These are phyloP conservation scores for Drosophila sucinea DNA, from an alignment of 1,140 invertebrate species.

Conservation along the genomic window DNA sequence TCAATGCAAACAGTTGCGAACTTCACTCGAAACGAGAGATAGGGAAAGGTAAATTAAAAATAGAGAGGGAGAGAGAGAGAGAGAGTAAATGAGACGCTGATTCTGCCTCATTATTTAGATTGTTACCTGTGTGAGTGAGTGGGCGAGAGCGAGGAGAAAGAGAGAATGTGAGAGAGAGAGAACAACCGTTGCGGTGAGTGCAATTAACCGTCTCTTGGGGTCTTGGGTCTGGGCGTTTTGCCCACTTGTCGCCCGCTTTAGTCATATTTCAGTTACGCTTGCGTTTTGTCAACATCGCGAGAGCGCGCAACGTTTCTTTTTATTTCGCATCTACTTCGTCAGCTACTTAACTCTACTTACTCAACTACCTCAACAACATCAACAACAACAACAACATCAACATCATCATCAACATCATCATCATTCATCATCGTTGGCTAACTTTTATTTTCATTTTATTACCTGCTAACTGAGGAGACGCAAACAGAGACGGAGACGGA, in stretches of 20 bases:
- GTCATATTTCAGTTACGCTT: conserved; percentile 80
- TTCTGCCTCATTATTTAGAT: conserved; percentile 40
- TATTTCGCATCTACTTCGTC: background rate
- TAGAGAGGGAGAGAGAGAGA: background rate
- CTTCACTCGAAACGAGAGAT: conserved; percentile 35
- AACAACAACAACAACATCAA: conserved; percentile 2
- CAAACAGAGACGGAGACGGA: background rate
- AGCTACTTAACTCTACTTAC: conserved; percentile 13
- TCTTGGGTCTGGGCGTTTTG: conserved; percentile 56
- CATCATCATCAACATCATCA: conserved; percentile 9
- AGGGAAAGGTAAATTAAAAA: conserved; percentile 26
- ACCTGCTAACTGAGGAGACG: conserved; percentile 7
- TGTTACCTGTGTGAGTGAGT: conserved; percentile 27
- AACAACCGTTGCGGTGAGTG: conserved; percentile 20
- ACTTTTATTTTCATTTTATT: conserved; percentile 44
- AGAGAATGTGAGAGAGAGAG: background rate
- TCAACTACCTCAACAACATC: background rate
- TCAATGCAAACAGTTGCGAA: conserved; percentile 36
- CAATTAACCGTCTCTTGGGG: conserved; percentile 52
- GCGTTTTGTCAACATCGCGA: conserved; percentile 78
- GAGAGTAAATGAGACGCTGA: background rate
- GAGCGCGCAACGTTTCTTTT: conserved; percentile 50
- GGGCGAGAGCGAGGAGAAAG: conserved; percentile 24
- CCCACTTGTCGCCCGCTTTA: conserved; percentile 71
- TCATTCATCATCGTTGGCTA: conserved; percentile 18